Conservation (phyloP, 64 coral and sea anemone genomes). For the Trachythela sp. region DNA sequence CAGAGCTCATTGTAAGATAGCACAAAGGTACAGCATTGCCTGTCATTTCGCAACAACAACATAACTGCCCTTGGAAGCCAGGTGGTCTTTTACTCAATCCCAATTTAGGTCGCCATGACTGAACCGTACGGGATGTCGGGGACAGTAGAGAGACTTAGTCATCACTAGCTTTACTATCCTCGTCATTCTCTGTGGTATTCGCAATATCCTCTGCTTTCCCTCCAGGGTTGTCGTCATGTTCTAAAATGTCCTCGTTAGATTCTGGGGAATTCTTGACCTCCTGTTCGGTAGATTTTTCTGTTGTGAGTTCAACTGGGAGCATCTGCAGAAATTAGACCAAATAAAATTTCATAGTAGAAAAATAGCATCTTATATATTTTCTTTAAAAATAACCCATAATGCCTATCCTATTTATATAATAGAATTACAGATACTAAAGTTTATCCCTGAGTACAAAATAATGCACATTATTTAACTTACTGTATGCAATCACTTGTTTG, state of each 20-base stretch:
- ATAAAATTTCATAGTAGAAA: too few species aligned
- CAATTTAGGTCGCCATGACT: slow-evolving; percentile 51
- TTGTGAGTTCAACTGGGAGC: not conserved
- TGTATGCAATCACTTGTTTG: too few species aligned
- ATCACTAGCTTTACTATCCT: not conserved
- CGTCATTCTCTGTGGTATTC: not conserved
- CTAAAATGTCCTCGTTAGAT: slow-evolving; percentile 14
- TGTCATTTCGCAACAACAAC: slow-evolving; percentile 38
- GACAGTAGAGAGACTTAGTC: not conserved
- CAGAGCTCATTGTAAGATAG: slow-evolving; percentile 64
- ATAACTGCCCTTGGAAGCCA: slow-evolving; percentile 77
- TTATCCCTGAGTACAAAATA: too few species aligned
- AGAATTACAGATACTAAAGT: too few species aligned
- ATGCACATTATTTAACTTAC: too few species aligned
- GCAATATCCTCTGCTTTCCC: not conserved
- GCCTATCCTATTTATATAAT: too few species aligned
- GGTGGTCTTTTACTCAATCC: slow-evolving; percentile 69
- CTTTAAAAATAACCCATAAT: too few species aligned
- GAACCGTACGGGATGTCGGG: slow-evolving; percentile 31
- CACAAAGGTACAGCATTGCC: slow-evolving; percentile 60
- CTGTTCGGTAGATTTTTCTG: not conserved
- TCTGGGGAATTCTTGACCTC: slow-evolving; percentile 30
- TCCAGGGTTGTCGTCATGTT: not conserved
- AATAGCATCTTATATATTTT: too few species aligned
- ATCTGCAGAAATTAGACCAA: not conserved